phyloP scores from a whole-genome alignment of 2,888 invertebrate species.

The Sclerodermus sp. region DNA sequence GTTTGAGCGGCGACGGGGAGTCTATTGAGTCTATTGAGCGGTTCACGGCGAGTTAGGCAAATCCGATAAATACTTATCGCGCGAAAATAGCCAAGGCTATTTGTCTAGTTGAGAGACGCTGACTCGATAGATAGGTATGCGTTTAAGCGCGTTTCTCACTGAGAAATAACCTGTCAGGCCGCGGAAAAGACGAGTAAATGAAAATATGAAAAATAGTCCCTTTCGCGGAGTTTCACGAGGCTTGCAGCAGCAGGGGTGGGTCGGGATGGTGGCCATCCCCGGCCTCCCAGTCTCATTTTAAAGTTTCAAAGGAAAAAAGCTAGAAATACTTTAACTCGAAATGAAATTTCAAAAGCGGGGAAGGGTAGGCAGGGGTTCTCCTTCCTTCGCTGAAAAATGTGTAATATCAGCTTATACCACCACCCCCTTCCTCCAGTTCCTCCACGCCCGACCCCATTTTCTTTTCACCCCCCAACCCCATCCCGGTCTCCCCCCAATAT shows the following conservation, averaged over 20 bases:
- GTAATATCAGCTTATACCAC: constrained; percentile 21
- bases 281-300: constrained; percentile 37
- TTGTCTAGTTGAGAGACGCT: too few species aligned
- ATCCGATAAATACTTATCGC: background rate
- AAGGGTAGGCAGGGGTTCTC: constrained; percentile 7
- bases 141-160: constrained; percentile 3
- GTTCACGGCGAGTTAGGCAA: background rate
- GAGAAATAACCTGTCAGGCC: constrained; percentile 26
- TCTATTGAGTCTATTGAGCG: too few species aligned
- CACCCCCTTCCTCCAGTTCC: constrained; percentile 3
- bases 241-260: constrained; percentile 15
- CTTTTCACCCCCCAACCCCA: background rate
- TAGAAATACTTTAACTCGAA: constrained; percentile 55
- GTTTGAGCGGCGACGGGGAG: too few species aligned
- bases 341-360: constrained; percentile 51
- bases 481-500: too few species aligned
- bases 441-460: background rate
- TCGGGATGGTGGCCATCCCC: constrained; percentile 1
- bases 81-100: too few species aligned
- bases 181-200: constrained; percentile 23
- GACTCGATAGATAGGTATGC: background rate
- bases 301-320: constrained; percentile 47
- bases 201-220: constrained; percentile 33
- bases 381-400: constrained; percentile 21
- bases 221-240: constrained; percentile 11